These are phyloP conservation scores for Pseudochirops cupreus DNA, from an alignment of 2,797 vertebrate genomes.

Conservation along the genomic window DNA sequence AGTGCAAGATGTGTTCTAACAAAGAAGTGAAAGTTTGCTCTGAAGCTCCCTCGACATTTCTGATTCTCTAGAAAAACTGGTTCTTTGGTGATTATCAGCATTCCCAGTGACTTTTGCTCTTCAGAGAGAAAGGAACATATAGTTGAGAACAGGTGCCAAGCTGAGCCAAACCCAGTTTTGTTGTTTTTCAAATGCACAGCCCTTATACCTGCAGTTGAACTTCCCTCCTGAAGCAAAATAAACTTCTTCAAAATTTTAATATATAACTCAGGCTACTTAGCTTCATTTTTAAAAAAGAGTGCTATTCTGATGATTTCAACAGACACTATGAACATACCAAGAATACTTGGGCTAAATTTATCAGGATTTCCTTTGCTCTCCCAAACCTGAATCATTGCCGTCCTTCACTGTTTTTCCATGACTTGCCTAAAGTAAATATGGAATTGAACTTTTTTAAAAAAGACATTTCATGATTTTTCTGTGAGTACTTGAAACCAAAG, in stretches of 20 bases:
- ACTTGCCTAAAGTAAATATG: not conserved
- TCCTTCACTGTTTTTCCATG: conserved; percentile 43
- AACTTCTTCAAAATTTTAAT: conserved; percentile 12
- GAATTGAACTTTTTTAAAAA: conserved; percentile 34
- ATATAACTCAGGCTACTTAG: not conserved
- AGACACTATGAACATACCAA: conserved; percentile 80
- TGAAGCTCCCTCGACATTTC: conserved; percentile 64
- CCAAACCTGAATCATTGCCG: conserved; percentile 69
- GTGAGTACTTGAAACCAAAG: conserved; percentile 1
- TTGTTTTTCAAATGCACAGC: conserved; percentile 66
- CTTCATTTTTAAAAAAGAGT: conserved; percentile 28
- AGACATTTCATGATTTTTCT: not conserved
- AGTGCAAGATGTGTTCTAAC: not conserved
- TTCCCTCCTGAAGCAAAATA: not conserved
- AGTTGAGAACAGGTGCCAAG: conserved; percentile 50
- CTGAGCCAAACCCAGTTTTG: not conserved
- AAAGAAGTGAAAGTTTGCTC: conserved; percentile 74
- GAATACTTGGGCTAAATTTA: conserved; percentile 81
- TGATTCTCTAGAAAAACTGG: conserved; percentile 56
- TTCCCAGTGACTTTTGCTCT: conserved; percentile 52
- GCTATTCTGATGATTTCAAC: conserved; percentile 78
- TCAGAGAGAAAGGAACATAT: not conserved
- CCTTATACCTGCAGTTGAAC: conserved; percentile 50
- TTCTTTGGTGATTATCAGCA: conserved; percentile 46
- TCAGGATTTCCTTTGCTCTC: conserved; percentile 58